A percentile compares a stretch with the other conserved stretches of the same genome.
Conservation (phyloP, 2,888 invertebrate species). For the Bombyx huttoni region DNA sequence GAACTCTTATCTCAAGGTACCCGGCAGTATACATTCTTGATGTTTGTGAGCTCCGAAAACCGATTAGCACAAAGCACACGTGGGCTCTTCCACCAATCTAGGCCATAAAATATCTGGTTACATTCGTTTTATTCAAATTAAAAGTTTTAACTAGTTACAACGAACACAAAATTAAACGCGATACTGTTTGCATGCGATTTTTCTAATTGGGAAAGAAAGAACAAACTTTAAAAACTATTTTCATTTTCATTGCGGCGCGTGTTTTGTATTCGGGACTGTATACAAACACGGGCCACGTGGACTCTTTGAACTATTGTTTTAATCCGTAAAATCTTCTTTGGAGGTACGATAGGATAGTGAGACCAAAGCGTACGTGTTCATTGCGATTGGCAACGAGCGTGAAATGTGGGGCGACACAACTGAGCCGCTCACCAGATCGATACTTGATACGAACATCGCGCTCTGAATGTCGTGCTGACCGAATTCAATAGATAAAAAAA, state of each 20-base stretch:
- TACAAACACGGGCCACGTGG: constrained; percentile 6
- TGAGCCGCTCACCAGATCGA: constrained; percentile 58
- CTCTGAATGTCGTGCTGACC: constrained; percentile 51
- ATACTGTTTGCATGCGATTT: not conserved
- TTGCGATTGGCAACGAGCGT: constrained; percentile 45
- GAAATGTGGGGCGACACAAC: constrained; percentile 58
- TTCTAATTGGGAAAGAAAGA: not conserved
- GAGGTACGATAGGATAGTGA: constrained; percentile 15
- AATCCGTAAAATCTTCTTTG: constrained; percentile 23
- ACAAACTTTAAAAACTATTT: not conserved
- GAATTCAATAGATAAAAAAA: constrained; percentile 35
- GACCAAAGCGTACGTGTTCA: constrained; percentile 30
- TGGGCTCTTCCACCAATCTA: no score
- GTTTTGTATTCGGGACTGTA: not conserved
- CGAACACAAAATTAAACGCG: not conserved
- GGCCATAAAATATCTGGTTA: no score
- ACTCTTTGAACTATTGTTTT: constrained; percentile 24
- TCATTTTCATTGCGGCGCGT: not conserved
- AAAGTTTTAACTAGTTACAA: not conserved
- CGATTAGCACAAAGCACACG: no score
- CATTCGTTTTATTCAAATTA: no score
- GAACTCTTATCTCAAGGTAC: no score
- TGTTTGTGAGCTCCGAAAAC: no score
- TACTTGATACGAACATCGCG: constrained; percentile 60
- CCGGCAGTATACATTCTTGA: no score